Percentiles rank a stretch among this genome's conserved stretches.
Evolutionary conservation across 2,113 vertebrate species (phyloP).

Genomic region (Myodes glareolus): DNA sequence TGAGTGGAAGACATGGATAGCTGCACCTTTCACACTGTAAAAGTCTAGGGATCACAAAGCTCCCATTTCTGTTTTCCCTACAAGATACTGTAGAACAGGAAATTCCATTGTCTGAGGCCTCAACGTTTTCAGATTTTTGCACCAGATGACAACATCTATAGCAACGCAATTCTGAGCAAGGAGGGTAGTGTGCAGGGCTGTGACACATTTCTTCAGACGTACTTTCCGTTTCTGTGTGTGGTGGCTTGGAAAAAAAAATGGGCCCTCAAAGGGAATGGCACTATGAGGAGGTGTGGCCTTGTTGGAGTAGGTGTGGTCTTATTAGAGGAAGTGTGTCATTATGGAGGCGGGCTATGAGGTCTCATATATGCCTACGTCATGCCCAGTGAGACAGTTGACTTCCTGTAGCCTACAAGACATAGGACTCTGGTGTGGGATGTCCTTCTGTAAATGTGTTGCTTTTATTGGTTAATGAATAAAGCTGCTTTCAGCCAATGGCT

Average conservation of each 20-base stretch:
- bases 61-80: not conserved
- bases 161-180: not conserved
- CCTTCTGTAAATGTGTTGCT: no score
- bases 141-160: conserved; percentile 3
- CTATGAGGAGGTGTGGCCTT: not conserved
- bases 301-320: not conserved
- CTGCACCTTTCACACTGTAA: not conserved
- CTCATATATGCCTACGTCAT: not conserved
- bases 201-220: not conserved
- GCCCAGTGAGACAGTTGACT: not conserved
- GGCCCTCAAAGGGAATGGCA: not conserved
- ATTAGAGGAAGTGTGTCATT: not conserved
- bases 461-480: no score
- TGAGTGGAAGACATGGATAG: not conserved
- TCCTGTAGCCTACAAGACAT: not conserved
- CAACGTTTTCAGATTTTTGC: not conserved
- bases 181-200: not conserved
- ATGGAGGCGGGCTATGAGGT: not conserved
- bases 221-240: not conserved
- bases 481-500: no score
- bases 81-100: not conserved
- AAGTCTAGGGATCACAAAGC: not conserved
- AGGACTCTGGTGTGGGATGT: not conserved
- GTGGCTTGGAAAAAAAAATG: not conserved
- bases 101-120: not conserved